A percentile compares a stretch with the other conserved stretches of the same genome.
phyloP scores from a whole-genome alignment of 2,888 invertebrate genomes.

The Trachelus troglodyta region DNA sequence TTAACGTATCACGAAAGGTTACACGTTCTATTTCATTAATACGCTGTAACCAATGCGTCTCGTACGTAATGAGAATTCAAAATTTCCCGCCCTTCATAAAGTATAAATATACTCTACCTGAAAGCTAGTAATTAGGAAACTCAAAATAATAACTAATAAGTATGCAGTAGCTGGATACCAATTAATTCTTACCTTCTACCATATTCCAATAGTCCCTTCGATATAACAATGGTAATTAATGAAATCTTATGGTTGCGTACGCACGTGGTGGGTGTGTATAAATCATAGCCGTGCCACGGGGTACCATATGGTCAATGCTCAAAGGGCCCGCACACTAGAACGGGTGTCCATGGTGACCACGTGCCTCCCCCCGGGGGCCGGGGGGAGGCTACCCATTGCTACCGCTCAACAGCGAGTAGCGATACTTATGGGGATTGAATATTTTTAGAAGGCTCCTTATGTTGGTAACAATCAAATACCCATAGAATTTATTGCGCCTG shows the following conservation, averaged over 20 bases:
- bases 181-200: slow-evolving; percentile 21
- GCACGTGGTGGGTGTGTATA: slow-evolving; percentile 39
- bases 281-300: slow-evolving; percentile 46
- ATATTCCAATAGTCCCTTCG: too few species aligned
- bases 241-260: slow-evolving; percentile 47
- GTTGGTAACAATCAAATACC: too few species aligned
- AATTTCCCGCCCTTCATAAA: too few species aligned
- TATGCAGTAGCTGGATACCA: not conserved
- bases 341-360: slow-evolving; percentile 40
- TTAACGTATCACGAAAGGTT: too few species aligned
- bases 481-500: too few species aligned
- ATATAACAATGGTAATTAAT: slow-evolving; percentile 44
- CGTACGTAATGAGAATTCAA: too few species aligned
- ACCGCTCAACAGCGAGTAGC: not conserved
- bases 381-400: slow-evolving; percentile 9
- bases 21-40: too few species aligned
- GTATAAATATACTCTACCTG: too few species aligned
- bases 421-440: slow-evolving; percentile 1
- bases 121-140: too few species aligned
- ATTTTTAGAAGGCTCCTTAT: not conserved
- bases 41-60: too few species aligned
- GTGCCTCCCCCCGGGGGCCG: too few species aligned
- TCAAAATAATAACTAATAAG: too few species aligned
- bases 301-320: slow-evolving; percentile 53
- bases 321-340: slow-evolving; percentile 34